Conservation (phyloP, 2,113 vertebrate species). For the Barnardius zonarius region DNA sequence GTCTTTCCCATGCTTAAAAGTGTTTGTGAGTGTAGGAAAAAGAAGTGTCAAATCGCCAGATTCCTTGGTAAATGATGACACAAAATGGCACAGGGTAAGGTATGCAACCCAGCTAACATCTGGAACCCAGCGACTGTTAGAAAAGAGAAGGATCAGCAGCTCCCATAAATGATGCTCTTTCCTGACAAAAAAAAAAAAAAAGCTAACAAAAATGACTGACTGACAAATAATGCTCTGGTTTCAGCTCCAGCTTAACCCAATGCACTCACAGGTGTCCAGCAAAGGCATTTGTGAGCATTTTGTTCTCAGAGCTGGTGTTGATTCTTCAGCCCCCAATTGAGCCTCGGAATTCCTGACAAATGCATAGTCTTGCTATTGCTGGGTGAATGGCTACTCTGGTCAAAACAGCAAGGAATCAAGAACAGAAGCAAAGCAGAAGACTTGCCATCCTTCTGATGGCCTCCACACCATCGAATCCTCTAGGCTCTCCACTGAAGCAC, state of each 20-base stretch:
- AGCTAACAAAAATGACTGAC: neutral
- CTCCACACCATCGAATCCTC: neutral
- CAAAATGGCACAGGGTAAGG: neutral
- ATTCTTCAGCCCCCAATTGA: neutral
- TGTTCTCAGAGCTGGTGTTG: neutral
- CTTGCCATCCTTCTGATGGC: neutral
- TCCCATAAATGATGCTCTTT: neutral
- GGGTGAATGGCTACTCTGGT: neutral
- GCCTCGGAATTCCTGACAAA: neutral
- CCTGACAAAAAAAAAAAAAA: neutral
- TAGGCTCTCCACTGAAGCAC: neutral
- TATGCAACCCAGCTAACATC: neutral
- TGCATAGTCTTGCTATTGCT: rapidly evolving
- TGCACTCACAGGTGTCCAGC: neutral
- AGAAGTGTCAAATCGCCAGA: neutral
- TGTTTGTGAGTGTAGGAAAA: neutral
- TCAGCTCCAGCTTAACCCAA: neutral
- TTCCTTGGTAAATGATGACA: neutral
- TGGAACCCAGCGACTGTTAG: neutral
- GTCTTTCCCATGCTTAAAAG: neutral
- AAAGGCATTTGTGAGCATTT: neutral
- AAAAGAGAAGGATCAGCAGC: neutral
- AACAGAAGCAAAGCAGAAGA: neutral
- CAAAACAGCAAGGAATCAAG: neutral
- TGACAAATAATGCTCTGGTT: neutral